Evolutionary conservation across 2,888 invertebrate genomes (phyloP).

Genomic region (Pocota personata): DNA sequence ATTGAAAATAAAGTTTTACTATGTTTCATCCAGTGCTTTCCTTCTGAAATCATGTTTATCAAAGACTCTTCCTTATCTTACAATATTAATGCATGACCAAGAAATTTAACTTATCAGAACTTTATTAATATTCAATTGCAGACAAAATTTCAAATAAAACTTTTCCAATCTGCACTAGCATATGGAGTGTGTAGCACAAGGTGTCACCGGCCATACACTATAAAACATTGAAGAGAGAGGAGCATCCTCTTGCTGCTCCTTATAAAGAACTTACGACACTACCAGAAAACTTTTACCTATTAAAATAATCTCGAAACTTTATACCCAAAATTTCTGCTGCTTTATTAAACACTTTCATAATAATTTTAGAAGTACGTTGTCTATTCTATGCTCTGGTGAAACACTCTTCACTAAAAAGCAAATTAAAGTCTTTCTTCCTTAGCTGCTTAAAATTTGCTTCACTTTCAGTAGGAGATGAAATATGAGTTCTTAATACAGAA

Average conservation of each 20-base stretch:
- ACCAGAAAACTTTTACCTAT: constrained; percentile 44
- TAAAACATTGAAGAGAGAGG: background rate
- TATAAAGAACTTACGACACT: constrained; percentile 14
- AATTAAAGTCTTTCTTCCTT: too few relatives aligned
- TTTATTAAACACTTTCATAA: constrained; percentile 4
- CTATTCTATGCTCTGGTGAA: background rate
- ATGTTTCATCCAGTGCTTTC: too few relatives aligned
- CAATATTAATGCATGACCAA: background rate
- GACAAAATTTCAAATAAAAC: constrained; percentile 10
- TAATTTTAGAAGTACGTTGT: background rate
- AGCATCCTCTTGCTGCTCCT: background rate
- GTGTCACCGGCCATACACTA: background rate
- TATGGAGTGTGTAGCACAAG: background rate
- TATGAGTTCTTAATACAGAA: too few relatives aligned
- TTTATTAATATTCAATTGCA: constrained; percentile 43
- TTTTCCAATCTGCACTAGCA: constrained; percentile 15
- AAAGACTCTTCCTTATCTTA: background rate
- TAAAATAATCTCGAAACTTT: constrained; percentile 56
- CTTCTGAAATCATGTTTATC: too few relatives aligned
- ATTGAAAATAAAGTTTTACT: too few relatives aligned
- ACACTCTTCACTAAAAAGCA: too few relatives aligned
- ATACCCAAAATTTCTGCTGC: constrained; percentile 33
- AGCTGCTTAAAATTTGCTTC: too few relatives aligned
- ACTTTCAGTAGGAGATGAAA: too few relatives aligned
- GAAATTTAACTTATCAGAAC: background rate